These are phyloP conservation scores for Arctopsyche grandis DNA, from an alignment of 1,140 invertebrate species.

Conservation along the genomic window DNA sequence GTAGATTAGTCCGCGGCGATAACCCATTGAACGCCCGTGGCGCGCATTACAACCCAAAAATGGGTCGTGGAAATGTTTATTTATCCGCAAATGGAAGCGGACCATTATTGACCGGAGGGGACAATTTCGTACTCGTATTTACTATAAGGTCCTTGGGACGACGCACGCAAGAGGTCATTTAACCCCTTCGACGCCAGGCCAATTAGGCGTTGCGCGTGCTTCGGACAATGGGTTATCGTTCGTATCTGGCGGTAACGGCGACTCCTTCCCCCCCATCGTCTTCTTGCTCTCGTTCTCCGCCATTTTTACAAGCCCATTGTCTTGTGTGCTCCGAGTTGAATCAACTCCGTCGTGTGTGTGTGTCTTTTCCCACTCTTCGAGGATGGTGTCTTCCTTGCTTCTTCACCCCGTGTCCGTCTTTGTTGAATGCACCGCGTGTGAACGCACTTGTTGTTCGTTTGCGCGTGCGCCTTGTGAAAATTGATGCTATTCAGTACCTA, in stretches of 20 bases:
- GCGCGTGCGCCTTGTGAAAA: conserved; percentile 9
- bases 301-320: conserved; percentile 37
- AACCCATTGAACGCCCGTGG: not conserved
- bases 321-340: conserved; percentile 3
- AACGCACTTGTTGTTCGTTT: conserved; percentile 25
- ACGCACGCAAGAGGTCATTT: not conserved
- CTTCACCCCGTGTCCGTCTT: conserved; percentile 29
- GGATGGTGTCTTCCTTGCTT: conserved; percentile 12
- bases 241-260: not conserved
- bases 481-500: conserved; percentile 8
- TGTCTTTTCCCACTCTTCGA: conserved; percentile 23
- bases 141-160: not conserved
- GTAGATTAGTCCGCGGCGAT: conserved; percentile 3
- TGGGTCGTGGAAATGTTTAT: conserved; percentile 27
- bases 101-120: not conserved
- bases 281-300: not conserved
- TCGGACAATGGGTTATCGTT: too few species aligned
- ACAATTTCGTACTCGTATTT: not conserved
- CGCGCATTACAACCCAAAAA: not conserved
- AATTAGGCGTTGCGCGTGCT: too few species aligned
- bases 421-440: conserved; percentile 52
- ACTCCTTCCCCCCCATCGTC: not conserved
- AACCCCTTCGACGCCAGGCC: not conserved
- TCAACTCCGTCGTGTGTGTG: conserved; percentile 22
- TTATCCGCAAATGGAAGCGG: conserved; percentile 13